Base-by-base conservation (phyloP, 2,113 vertebrate genomes). In the Myodes glareolus region DNA sequence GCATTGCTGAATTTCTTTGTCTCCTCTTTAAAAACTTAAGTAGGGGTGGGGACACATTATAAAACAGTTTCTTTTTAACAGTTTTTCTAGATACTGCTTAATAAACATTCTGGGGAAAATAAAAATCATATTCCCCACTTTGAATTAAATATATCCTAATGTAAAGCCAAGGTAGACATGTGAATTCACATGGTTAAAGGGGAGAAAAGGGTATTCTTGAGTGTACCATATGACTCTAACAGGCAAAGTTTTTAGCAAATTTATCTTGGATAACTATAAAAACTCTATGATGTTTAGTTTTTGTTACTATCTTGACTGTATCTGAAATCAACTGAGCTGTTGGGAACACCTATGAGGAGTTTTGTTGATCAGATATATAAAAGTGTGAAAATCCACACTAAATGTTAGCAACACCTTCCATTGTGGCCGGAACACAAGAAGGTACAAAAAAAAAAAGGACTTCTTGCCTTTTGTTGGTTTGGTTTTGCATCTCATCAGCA, bases 61-160 rank as follows among this genome's bases (percentile, higher is more conserved):
- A 72, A 93, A 72, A 77, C 45, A 86, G 27, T 6, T 1, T 45
- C 11, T 11, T 86, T 77, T 76, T 6, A 88, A 88, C 58, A 75
- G 80, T 12, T 27, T 29, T 90, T 92, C 4, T 73, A 19, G 29
- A 61, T 77, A 65, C 58, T 90, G 11, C 52, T 93, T 88, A 93
- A 75, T 2, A 95, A 96, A 63, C 76, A 2, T 78, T 94, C n/a
- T 14, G 27, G 16, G 9, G 76, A 93, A 94, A 95, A 88, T 7
- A 61, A 33, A 36, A 85, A 91, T 31, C 6, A 86, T 10, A 76
- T 65, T 72, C 92, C 5, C 7, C 17, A 92, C 65, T 88, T 87
- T 96, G 10, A 95, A 93, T 85, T 80, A 89, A 76, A 55, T 75
- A n/a, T 31, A 70, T 23, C 9, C 52, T 89, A 94, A 68, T 55